Conservation (phyloP, 2,888 invertebrate genomes). For the Protophormia terraenovae region DNA sequence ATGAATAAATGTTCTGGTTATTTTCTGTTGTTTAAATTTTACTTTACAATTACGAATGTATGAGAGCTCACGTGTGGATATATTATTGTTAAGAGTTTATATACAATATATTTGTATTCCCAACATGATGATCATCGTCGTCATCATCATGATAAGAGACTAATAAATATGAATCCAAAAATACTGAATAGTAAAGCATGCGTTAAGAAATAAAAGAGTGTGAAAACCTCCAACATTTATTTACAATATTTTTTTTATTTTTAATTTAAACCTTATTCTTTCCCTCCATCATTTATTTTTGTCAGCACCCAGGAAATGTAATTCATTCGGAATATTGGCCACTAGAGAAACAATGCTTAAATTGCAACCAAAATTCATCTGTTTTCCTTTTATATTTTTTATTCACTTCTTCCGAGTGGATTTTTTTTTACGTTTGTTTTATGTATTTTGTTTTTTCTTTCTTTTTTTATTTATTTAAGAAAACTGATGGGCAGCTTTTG, state of each 20-base stretch:
- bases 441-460: neutral
- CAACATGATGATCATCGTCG: neutral
- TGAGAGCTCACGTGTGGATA: neutral
- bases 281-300: neutral
- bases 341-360: constrained; percentile 48
- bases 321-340: constrained; percentile 54
- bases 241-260: constrained; percentile 10
- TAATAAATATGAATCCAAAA: constrained; percentile 74
- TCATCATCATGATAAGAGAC: constrained; percentile 74
- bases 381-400: no score
- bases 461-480: constrained; percentile 28
- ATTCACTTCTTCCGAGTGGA: constrained; percentile 18
- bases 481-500: constrained; percentile 43
- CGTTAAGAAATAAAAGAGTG: constrained; percentile 23
- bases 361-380: constrained; percentile 47
- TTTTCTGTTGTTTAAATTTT: constrained; percentile 15
- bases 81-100: neutral
- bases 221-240: constrained; percentile 30
- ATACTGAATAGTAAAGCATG: constrained; percentile 3
- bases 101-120: neutral
- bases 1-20: neutral
- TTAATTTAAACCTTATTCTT: constrained; percentile 6
- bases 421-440: constrained; percentile 12
- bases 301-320: constrained; percentile 24
- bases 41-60: constrained; percentile 14